phyloP scores from a whole-genome alignment of 1,140 invertebrate genomes.

The Helicoverpa armigera region DNA sequence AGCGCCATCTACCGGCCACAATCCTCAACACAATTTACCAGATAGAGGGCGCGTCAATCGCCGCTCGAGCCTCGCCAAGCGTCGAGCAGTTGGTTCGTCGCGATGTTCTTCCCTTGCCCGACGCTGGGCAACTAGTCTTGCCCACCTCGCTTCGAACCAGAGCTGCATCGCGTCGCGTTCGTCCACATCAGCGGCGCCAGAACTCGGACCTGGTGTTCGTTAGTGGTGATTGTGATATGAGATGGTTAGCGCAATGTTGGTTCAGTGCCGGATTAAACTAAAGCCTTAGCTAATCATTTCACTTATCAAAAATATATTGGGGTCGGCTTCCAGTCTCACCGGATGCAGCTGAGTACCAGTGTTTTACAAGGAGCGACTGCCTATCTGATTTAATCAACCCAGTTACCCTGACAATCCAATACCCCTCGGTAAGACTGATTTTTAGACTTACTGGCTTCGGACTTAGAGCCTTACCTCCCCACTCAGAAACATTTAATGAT shows the following conservation, averaged over 20 bases:
- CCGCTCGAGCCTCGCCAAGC: slow-evolving; percentile 71
- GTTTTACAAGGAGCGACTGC: too few relatives aligned
- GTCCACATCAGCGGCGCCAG: slow-evolving; percentile 59
- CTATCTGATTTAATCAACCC: too few relatives aligned
- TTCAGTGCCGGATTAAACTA: background rate
- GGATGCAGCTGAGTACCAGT: too few relatives aligned
- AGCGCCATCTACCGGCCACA: background rate
- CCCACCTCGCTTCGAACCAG: slow-evolving; percentile 81
- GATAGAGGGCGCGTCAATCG: slow-evolving; percentile 73
- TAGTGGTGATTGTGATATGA: slow-evolving; percentile 7
- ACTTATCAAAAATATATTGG: too few relatives aligned
- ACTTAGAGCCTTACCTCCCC: too few relatives aligned
- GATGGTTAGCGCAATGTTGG: background rate
- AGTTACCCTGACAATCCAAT: too few relatives aligned
- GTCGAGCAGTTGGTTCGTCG: slow-evolving; percentile 62
- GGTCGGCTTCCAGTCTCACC: too few relatives aligned
- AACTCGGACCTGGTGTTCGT: slow-evolving; percentile 11
- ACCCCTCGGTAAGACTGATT: too few relatives aligned
- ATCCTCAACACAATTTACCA: slow-evolving; percentile 57
- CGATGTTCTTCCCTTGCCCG: slow-evolving; percentile 58
- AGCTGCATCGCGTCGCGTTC: slow-evolving; percentile 80
- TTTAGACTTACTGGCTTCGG: too few relatives aligned
- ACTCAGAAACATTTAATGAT: too few relatives aligned
- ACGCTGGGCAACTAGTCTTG: slow-evolving; percentile 73
- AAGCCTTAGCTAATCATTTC: too few relatives aligned